A percentile compares a stretch with the other conserved stretches of the same genome.
Evolutionary conservation across 2,797 vertebrate species (phyloP).

Genomic region (Rhinogobio ventralis): DNA sequence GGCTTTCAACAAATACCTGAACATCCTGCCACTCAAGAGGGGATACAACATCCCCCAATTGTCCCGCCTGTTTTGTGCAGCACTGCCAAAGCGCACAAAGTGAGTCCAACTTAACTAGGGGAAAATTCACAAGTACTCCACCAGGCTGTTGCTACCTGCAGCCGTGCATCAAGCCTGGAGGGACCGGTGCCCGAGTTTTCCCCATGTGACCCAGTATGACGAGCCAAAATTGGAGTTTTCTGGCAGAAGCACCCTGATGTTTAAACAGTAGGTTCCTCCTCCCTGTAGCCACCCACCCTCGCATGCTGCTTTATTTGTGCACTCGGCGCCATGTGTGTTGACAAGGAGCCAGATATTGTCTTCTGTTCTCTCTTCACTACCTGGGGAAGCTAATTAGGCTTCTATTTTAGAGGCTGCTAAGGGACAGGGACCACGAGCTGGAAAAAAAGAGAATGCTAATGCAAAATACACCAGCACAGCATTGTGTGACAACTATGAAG

Average conservation of each 20-base stretch:
- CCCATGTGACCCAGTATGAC: constrained; percentile 31
- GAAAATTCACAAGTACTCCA: constrained; percentile 37
- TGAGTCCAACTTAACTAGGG: constrained; percentile 33
- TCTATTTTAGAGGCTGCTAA: constrained; percentile 45
- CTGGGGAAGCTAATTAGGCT: constrained; percentile 61
- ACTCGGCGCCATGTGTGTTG: constrained; percentile 47
- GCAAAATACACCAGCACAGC: constrained; percentile 34
- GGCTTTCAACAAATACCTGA: constrained; percentile 27
- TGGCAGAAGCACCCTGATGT: constrained; percentile 47
- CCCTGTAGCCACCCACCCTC: constrained; percentile 37
- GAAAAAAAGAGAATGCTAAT: constrained; percentile 41
- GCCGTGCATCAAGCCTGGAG: constrained; percentile 38
- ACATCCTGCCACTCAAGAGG: constrained; percentile 47
- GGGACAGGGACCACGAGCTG: constrained; percentile 31
- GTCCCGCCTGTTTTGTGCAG: constrained; percentile 17
- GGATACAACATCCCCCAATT: constrained; percentile 21
- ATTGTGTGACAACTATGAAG: constrained; percentile 13
- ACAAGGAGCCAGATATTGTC: constrained; percentile 52
- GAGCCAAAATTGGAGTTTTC: constrained; percentile 48
- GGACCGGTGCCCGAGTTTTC: constrained; percentile 27
- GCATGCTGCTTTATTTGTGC: constrained; percentile 47
- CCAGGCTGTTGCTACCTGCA: constrained; percentile 38
- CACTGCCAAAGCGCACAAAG: constrained; percentile 26
- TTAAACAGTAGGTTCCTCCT: constrained; percentile 51
- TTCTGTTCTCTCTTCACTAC: constrained; percentile 48